Percentiles rank a stretch among this genome's conserved stretches.
phyloP scores from a whole-genome alignment of 2,113 vertebrate genomes.

The Microcebus ravelobensis region DNA sequence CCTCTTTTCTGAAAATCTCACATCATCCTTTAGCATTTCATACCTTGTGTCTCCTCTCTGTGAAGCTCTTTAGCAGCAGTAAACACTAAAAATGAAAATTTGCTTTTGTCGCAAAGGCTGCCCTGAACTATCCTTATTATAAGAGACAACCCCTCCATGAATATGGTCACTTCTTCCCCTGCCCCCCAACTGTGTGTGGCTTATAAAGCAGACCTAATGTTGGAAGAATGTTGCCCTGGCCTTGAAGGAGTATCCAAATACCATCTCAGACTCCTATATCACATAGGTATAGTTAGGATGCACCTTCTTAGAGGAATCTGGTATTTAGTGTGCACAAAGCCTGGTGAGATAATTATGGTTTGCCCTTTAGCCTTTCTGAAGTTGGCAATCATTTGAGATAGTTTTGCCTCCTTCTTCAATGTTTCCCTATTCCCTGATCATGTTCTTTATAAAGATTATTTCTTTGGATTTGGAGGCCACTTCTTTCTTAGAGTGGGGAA shows the following conservation, averaged over 20 bases:
- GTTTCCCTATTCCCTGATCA: background rate
- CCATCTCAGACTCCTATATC: background rate
- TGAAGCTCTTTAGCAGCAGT: slow-evolving; percentile 20
- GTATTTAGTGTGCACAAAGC: background rate
- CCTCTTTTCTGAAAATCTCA: background rate
- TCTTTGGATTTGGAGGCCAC: background rate
- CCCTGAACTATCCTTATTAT: background rate
- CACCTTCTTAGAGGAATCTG: background rate
- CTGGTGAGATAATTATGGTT: background rate
- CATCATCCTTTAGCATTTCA: background rate
- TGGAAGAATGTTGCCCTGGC: background rate
- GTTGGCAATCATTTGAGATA: background rate
- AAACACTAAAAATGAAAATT: background rate
- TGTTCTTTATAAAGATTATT: background rate
- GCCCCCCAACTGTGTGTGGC: no score
- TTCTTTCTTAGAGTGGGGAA: background rate
- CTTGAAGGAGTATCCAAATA: background rate
- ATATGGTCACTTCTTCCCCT: no score
- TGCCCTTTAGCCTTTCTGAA: background rate
- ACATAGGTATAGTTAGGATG: background rate
- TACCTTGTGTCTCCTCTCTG: background rate
- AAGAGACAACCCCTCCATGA: background rate
- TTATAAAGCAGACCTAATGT: background rate
- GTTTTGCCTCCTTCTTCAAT: background rate
- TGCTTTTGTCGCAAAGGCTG: slow-evolving; percentile 6